Percentiles rank a stretch among this genome's conserved stretches.
These are phyloP conservation scores for Scaptodrosophila lebanonensis DNA, from an alignment of 1,140 invertebrate genomes.

Conservation along the genomic window DNA sequence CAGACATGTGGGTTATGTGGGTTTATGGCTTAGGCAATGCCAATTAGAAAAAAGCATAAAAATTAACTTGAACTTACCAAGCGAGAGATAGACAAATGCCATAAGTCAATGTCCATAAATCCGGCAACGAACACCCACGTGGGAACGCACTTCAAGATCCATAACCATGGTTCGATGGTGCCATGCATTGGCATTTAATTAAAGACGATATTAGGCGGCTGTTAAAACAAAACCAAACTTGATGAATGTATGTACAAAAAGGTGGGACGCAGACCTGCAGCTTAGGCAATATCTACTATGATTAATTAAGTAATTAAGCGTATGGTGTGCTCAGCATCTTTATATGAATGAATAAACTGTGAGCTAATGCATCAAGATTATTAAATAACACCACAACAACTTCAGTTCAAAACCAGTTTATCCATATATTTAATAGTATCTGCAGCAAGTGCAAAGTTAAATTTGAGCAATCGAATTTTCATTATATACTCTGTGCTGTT, in stretches of 20 bases:
- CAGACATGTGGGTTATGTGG: too few relatives aligned
- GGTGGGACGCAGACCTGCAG: constrained; percentile 1
- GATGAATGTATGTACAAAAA: constrained; percentile 19
- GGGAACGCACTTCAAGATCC: too few relatives aligned
- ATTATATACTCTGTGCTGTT: too few relatives aligned
- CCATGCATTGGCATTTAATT: too few relatives aligned
- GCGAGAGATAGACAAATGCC: constrained; percentile 4
- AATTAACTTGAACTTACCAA: constrained; percentile 19
- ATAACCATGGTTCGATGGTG: too few relatives aligned
- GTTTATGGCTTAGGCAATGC: constrained; percentile 14
- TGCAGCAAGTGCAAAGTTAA: too few relatives aligned
- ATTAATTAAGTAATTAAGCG: constrained; percentile 4
- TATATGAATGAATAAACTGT: background rate
- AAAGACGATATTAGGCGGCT: too few relatives aligned
- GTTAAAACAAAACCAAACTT: constrained; percentile 5
- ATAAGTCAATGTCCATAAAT: constrained; percentile 20
- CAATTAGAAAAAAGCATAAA: constrained; percentile 27
- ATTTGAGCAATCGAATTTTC: too few relatives aligned
- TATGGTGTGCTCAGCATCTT: constrained; percentile 4
- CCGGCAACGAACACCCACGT: constrained; percentile 21
- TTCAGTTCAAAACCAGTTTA: too few relatives aligned
- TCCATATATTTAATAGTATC: too few relatives aligned
- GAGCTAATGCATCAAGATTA: too few relatives aligned
- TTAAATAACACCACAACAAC: too few relatives aligned
- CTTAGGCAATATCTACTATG: background rate